A percentile compares a stretch with the other conserved stretches of the same genome.
Conservation (phyloP, 2,113 vertebrate genomes). For the Nicator chloris region DNA sequence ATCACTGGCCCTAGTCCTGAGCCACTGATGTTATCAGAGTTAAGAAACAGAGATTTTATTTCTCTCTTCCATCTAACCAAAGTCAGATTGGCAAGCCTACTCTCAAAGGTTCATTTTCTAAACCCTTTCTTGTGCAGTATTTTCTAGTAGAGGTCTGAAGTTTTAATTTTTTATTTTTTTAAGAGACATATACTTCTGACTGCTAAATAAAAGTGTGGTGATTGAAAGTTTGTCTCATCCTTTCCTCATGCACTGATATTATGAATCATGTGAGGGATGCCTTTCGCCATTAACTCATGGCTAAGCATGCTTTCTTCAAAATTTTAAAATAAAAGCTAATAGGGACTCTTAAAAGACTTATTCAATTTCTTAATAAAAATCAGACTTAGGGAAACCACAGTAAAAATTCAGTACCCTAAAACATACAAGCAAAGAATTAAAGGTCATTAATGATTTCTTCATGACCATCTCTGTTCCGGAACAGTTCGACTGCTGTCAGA, state of each 20-base stretch:
- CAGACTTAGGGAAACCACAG: neutral
- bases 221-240: neutral
- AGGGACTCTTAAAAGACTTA: neutral
- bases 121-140: neutral
- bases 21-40: neutral
- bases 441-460: neutral
- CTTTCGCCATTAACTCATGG: neutral
- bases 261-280: neutral
- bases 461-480: neutral
- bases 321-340: neutral
- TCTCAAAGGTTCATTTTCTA: neutral
- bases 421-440: neutral
- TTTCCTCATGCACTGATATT: neutral
- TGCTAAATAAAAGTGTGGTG: neutral
- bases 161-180: neutral
- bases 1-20: neutral
- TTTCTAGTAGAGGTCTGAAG: neutral
- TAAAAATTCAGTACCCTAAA: neutral
- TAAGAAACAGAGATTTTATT: neutral
- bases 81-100: neutral
- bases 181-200: neutral
- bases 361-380: neutral
- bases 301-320: neutral
- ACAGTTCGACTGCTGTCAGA: neutral
- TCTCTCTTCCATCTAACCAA: neutral